A percentile compares a stretch with the other conserved stretches of the same genome.
Conservation (phyloP, 2,888 invertebrate genomes). For the Lydus trimaculatus region DNA sequence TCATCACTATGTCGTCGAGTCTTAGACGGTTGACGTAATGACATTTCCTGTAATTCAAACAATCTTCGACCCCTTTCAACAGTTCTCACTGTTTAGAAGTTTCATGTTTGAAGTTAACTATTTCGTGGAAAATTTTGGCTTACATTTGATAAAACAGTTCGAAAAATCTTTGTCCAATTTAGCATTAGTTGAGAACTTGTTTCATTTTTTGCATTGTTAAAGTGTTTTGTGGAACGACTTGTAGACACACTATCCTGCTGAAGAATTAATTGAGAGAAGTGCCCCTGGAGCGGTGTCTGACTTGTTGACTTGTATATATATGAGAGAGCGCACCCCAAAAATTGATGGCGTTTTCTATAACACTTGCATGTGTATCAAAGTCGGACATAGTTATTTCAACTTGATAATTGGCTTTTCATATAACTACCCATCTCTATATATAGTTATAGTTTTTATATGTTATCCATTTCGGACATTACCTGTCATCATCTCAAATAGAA, state of each 20-base stretch:
- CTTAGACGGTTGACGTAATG: no score
- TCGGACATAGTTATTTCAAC: conserved; percentile 27
- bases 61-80: no score
- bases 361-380: conserved; percentile 18
- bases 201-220: neutral
- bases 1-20: no score
- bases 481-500: conserved; percentile 26
- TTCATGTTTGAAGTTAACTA: no score
- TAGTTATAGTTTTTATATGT: conserved; percentile 17
- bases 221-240: neutral
- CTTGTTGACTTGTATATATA: conserved; percentile 2
- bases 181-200: neutral
- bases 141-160: no score
- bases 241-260: conserved; percentile 9
- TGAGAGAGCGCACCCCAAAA: conserved; percentile 11
- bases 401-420: conserved; percentile 30
- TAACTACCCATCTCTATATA: neutral
- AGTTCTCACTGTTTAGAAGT: no score
- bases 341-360: conserved; percentile 26
- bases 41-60: no score
- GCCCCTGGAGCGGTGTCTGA: conserved; percentile 10
- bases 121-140: no score
- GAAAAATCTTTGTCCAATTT: neutral
- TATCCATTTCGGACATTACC: conserved; percentile 31
- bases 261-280: conserved; percentile 14